These are phyloP conservation scores for Rhynchophorus ferrugineus DNA, from an alignment of 1,140 invertebrate genomes.

Conservation along the genomic window DNA sequence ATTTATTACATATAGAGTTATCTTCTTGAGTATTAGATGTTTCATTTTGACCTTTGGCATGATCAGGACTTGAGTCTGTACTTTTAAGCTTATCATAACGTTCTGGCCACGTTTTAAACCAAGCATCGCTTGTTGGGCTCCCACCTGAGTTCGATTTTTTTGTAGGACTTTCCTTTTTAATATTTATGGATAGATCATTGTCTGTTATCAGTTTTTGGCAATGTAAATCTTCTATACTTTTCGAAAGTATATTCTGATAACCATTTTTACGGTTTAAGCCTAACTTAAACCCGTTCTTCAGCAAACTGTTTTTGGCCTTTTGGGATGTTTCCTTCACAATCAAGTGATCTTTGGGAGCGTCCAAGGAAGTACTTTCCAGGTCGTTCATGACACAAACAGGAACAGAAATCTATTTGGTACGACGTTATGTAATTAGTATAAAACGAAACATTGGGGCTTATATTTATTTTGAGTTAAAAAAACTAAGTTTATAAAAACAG, in stretches of 20 bases:
- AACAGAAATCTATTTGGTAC: conserved; percentile 1
- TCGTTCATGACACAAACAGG: conserved; percentile 18
- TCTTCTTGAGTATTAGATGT: conserved; percentile 23
- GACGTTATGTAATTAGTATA: background rate
- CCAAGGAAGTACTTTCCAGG: conserved; percentile 4
- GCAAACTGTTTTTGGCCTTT: conserved; percentile 4
- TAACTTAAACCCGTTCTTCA: conserved; percentile 18
- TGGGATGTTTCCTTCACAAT: conserved; percentile 5
- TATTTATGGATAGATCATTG: background rate
- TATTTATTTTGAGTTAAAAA: background rate
- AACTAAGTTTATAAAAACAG: background rate
- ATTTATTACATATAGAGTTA: conserved; percentile 26
- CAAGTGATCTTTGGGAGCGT: conserved; percentile 5
- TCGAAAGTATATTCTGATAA: conserved; percentile 14
- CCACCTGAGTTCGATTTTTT: conserved; percentile 2
- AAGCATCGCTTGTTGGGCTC: conserved; percentile 24
- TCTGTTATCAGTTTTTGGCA: conserved; percentile 4
- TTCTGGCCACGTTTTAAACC: conserved; percentile 43
- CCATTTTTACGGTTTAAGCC: conserved; percentile 11
- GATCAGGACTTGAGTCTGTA: conserved; percentile 22
- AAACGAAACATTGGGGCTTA: background rate
- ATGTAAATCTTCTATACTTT: conserved; percentile 18
- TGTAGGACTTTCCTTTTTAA: background rate
- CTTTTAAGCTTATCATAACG: conserved; percentile 35
- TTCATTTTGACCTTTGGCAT: conserved; percentile 12